Evolutionary conservation across 2,113 vertebrate genomes (phyloP), one percentile per base, ranked within the genome.

Genomic region (Macrotus californicus): DNA sequence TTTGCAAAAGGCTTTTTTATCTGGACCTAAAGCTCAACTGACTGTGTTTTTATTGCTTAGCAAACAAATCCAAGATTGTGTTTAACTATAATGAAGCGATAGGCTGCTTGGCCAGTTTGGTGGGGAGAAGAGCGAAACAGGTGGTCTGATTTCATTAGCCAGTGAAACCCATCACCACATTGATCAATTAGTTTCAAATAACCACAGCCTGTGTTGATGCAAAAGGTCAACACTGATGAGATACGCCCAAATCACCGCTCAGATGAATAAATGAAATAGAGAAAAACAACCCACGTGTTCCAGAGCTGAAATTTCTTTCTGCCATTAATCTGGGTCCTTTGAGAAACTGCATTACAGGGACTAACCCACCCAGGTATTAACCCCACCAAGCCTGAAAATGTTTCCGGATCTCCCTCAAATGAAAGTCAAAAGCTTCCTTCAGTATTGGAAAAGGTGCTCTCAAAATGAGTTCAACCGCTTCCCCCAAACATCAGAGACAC

Each of bases 131-230:
- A 94, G 9, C 67, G 83, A 89, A 94, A 61, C 85, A 39, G 66
- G 56, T 77, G 66, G 48, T 36, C 54, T 95, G 89, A 94, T 96
- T 86, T 96, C 66, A 95, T 96, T 89, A 96, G 54, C 50, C 56
- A 70, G 64, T 72, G 73, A 72, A 89, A 91, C 66, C 10, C 50
- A 96, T 91, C 21, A 95, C 56, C 91, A 94, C 61, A 90, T 96
- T 91, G 91, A 93, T 96, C 96, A 96, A 70, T 96, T 88, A 91
- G 85, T n/a, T 83, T 48, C 94, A 81, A 86, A 94, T 90, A 96
- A 87, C 19, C 52, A 89, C 26, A 43, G 86, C 22, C 36, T 52
- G 77, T 46, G 13, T 69, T 81, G 61, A 91, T 67, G 43, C 9
- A 36, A 94, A 96, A 95, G 82, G 89, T 56, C 89, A 79, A 72